Conservation (phyloP, 2,113 vertebrate species). For the Ancistrus triradiatus region DNA sequence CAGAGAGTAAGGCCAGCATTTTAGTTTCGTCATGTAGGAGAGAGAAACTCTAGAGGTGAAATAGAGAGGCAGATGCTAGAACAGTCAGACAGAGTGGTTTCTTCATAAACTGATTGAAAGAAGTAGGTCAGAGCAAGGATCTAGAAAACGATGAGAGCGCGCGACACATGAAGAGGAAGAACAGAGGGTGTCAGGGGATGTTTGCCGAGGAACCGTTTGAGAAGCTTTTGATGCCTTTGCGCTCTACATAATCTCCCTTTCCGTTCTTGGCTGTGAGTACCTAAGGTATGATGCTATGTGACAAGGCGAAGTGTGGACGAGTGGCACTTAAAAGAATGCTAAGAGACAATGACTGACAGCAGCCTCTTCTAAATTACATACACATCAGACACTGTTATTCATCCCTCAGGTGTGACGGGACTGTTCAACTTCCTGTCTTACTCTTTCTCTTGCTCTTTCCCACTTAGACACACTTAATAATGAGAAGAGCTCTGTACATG, state of each 20-base stretch:
- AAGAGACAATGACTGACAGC: conserved; percentile 44
- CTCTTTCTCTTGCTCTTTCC: conserved; percentile 8
- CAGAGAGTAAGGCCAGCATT: not conserved
- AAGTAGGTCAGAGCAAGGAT: conserved; percentile 40
- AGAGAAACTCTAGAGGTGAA: too few relatives aligned
- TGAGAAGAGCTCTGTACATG: not conserved
- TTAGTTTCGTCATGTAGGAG: too few relatives aligned
- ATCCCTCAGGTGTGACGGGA: conserved; percentile 27
- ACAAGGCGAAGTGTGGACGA: conserved; percentile 21
- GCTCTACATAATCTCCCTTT: conserved; percentile 31
- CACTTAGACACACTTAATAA: conserved; percentile 22
- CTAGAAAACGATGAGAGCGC: not conserved
- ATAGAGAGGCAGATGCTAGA: conserved; percentile 12
- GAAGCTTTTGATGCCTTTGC: conserved; percentile 10
- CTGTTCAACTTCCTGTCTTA: conserved; percentile 14
- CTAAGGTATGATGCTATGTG: conserved; percentile 27
- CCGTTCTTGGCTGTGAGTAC: conserved; percentile 15
- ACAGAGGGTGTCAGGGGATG: conserved; percentile 16
- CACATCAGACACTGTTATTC: conserved; percentile 36
- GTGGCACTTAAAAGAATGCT: conserved; percentile 34
- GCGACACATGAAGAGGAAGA: conserved; percentile 40
- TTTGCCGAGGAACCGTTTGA: conserved; percentile 12
- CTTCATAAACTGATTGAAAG: conserved; percentile 36
- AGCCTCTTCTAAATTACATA: conserved; percentile 41
- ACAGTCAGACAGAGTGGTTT: conserved; percentile 25